Evolutionary conservation across 2,888 invertebrate species (phyloP), one percentile per base, ranked within the genome.

Genomic region (Papilio gigon): DNA sequence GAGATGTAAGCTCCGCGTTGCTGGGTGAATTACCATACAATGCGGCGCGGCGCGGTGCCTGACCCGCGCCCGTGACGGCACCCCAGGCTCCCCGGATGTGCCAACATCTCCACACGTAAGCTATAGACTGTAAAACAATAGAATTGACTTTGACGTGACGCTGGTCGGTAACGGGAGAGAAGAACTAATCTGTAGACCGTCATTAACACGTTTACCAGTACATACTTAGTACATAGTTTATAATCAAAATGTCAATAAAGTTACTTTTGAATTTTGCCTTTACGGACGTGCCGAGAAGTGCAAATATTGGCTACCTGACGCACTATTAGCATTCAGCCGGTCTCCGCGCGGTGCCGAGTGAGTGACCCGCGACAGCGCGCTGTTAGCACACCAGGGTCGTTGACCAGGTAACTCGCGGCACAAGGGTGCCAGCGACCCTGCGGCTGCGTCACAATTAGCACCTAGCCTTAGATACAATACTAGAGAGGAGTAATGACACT

Each of bases 351-450:
- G 27, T 65, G 69, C 59, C 72, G 76, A 74, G 84, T 82, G 83
- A 81, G 73, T 83, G 84, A 82, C 82, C 83, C 78, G 76, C 77
- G 81, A 84, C 84, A 71, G 76, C 63, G 71, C 69, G 70, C 64
- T 75, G 76, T 78, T 77, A 74, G 76, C 75, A 77, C 77, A 76
- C 74, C 65, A 70, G 72, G 72, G 75, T 77, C 69, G 64, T 60
- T 68, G 77, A 74, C 73, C 75, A 75, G 30, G 35, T 62, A 58
- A 68, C 60, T 60, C 47, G 37, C 58, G 40, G 25, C 37, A 30
- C 35, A 6, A 47, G 17, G 17, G 14, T 47, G 20, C 27, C 59
- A 64, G 25, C 47, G 59, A 44, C 35, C 44, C 33, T 27, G 44
- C 47, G 4, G 22, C n/a, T 25, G 17, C 20, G 33, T 20, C 20